Conservation (phyloP, 2,888 invertebrate species). For the Diarsia mendica region DNA sequence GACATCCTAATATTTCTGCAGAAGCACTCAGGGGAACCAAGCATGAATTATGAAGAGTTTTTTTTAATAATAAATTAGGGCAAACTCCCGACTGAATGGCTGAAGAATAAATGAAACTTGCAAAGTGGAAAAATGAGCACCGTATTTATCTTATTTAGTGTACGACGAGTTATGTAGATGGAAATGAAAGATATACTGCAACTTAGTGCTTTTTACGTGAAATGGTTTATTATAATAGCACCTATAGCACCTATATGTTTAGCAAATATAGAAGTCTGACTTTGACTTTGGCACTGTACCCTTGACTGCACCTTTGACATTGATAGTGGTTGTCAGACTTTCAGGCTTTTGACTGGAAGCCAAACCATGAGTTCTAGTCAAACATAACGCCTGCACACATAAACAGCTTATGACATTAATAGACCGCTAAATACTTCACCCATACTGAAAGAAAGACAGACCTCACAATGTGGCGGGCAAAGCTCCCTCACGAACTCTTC, state of each 20-base stretch:
- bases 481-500: constrained; percentile 20
- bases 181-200: constrained; percentile 14
- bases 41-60: constrained; percentile 57
- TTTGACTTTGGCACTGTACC: no score
- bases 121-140: constrained; percentile 50
- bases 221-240: neutral
- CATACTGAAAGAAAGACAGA: neutral
- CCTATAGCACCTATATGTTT: no score
- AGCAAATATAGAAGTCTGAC: no score
- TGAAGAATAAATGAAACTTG: constrained; percentile 58
- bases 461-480: neutral
- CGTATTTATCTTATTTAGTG: constrained; percentile 45
- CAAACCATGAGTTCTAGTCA: neutral
- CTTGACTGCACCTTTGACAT: no score
- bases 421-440: neutral
- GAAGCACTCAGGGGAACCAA: constrained; percentile 29
- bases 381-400: neutral
- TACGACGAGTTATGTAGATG: constrained; percentile 31
- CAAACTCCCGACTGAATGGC: constrained; percentile 45
- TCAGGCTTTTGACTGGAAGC: neutral
- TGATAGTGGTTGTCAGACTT: neutral
- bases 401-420: neutral
- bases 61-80: constrained; percentile 60
- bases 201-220: neutral
- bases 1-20: constrained; percentile 56